These are phyloP conservation scores for Chamaea fasciata DNA, from an alignment of 2,113 vertebrate species.

Conservation along the genomic window DNA sequence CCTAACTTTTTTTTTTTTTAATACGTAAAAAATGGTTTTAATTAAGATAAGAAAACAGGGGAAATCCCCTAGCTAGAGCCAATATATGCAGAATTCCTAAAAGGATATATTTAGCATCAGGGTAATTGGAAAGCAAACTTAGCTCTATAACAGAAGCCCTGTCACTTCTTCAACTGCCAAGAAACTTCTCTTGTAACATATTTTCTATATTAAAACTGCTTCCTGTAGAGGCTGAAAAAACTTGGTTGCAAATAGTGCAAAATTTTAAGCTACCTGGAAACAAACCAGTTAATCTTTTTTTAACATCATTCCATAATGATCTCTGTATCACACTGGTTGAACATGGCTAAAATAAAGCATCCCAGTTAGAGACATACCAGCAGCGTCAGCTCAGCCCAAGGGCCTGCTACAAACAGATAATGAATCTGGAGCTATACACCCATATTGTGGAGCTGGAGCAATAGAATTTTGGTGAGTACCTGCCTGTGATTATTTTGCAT, in stretches of 20 bases:
- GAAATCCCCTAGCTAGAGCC: background rate
- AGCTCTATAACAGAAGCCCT: slow-evolving; percentile 29
- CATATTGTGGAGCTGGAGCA: background rate
- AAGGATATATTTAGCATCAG: slow-evolving; percentile 30
- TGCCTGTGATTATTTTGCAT: background rate
- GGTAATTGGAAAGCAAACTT: slow-evolving; percentile 40
- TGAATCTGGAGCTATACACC: background rate
- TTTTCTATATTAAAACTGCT: slow-evolving; percentile 1
- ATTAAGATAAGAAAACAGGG: background rate
- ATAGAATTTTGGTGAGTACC: background rate
- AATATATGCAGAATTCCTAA: slow-evolving; percentile 28
- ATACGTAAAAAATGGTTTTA: background rate
- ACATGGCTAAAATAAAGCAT: background rate
- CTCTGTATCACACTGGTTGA: background rate
- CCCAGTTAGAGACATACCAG: background rate
- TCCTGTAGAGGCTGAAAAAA: background rate
- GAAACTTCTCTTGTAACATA: slow-evolving; percentile 11
- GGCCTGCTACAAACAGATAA: background rate
- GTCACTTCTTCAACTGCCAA: slow-evolving; percentile 40
- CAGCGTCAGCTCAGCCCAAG: background rate
- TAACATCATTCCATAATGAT: accelerated
- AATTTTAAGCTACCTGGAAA: background rate
- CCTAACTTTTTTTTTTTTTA: background rate
- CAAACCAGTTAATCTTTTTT: background rate
- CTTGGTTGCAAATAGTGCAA: background rate